Evolutionary conservation across 2,113 vertebrate genomes (phyloP).

Genomic region (Tetraodon nigroviridis): DNA sequence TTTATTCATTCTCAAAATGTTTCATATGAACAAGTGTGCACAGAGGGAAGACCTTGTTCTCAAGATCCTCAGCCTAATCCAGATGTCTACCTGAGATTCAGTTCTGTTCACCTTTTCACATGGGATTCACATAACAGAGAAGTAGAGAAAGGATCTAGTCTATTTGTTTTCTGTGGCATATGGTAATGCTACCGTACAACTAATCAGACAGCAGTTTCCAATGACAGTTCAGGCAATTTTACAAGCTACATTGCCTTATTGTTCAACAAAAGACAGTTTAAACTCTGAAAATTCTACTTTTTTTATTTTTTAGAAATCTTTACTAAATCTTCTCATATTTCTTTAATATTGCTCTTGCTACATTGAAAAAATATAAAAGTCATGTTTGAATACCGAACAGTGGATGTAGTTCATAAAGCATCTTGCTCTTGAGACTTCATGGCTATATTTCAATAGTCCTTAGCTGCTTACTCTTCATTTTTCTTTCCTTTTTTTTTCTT

Average conservation of each 20-base stretch:
- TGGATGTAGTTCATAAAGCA: conserved; percentile 56
- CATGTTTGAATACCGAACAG: conserved; percentile 57
- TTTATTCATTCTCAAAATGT: conserved; percentile 62
- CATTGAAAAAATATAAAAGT: conserved; percentile 73
- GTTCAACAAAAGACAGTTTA: conserved; percentile 50
- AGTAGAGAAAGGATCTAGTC: conserved; percentile 56
- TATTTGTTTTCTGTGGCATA: conserved; percentile 50
- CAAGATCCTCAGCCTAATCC: conserved; percentile 54
- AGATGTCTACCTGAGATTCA: conserved; percentile 71
- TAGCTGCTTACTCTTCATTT: conserved; percentile 24
- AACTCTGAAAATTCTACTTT: conserved; percentile 20
- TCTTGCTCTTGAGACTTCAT: conserved; percentile 55
- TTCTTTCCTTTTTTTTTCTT: conserved; percentile 11
- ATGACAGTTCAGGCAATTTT: conserved; percentile 56
- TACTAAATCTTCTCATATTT: conserved; percentile 57
- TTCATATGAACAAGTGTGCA: conserved; percentile 66
- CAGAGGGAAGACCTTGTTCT: conserved; percentile 51
- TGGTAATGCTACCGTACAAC: conserved; percentile 61
- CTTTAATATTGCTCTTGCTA: conserved; percentile 75
- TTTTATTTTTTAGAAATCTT: conserved; percentile 40
- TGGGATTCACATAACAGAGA: conserved; percentile 57
- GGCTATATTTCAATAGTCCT: conserved; percentile 65
- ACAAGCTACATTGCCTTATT: conserved; percentile 61
- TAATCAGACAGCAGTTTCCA: conserved; percentile 44
- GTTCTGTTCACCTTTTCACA: conserved; percentile 55